Percentiles rank a stretch among this genome's conserved stretches.
Evolutionary conservation across 30 jellyfish, hydroid and myxozoan species (phyloP).

Genomic region (Pseudorhiza aurosa): DNA sequence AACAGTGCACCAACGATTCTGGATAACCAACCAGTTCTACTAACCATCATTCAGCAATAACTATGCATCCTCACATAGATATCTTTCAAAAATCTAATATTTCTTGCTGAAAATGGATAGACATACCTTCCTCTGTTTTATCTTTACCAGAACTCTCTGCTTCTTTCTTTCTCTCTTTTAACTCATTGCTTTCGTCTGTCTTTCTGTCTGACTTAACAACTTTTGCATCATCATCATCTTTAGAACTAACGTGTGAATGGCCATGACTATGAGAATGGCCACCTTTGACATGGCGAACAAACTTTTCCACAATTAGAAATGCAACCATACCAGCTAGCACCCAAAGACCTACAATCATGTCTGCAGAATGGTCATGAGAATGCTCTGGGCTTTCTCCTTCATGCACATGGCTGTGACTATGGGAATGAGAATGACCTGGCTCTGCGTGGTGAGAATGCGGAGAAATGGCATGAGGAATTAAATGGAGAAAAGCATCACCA

Average conservation of each 20-base stretch:
- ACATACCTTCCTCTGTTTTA: background rate
- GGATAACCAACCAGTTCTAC: no score
- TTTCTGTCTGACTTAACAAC: slow-evolving; percentile 18
- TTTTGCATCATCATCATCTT: slow-evolving; percentile 30
- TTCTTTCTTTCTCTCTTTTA: slow-evolving; percentile 28
- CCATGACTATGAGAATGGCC: slow-evolving; percentile 94
- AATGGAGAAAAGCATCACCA: slow-evolving; percentile 97
- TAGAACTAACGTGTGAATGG: slow-evolving; percentile 25
- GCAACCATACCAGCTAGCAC: slow-evolving; percentile 94
- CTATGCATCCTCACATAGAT: no score
- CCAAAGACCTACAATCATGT: slow-evolving; percentile 94
- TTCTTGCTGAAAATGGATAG: no score
- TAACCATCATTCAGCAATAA: no score
- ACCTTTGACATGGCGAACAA: slow-evolving; percentile 94
- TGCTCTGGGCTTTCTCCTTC: slow-evolving; percentile 73
- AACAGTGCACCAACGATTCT: no score
- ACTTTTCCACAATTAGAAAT: slow-evolving; percentile 87
- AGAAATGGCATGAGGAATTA: slow-evolving; percentile 95
- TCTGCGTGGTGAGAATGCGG: slow-evolving; percentile 89
- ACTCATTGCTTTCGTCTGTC: background rate
- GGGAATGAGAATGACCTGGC: slow-evolving; percentile 68
- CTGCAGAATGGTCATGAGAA: slow-evolving; percentile 92
- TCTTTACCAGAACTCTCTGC: background rate
- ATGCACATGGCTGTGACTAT: slow-evolving; percentile 77
- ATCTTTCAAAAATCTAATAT: no score